Percentiles rank a stretch among this genome's conserved stretches.
Evolutionary conservation across 1,140 invertebrate species (phyloP).

Genomic region (Leguminivora glycinivorella): DNA sequence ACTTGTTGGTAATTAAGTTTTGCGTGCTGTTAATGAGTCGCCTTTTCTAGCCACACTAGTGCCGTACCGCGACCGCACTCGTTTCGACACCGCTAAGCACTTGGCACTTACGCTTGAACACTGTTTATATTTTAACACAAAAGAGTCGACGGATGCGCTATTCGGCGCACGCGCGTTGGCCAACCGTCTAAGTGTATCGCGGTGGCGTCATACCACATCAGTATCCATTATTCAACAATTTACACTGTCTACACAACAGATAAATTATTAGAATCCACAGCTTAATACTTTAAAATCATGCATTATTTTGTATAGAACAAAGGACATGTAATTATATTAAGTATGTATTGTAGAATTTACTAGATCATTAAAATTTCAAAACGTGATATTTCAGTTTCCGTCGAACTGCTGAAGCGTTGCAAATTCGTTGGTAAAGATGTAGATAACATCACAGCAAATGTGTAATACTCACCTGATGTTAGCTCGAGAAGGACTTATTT

Average conservation of each 20-base stretch:
- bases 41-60: conserved; percentile 7
- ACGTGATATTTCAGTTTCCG: conserved; percentile 1
- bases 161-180: conserved; percentile 19
- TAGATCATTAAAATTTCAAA: not conserved
- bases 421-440: not conserved
- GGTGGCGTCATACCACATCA: conserved; percentile 15
- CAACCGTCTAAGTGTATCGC: conserved; percentile 6
- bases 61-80: not conserved
- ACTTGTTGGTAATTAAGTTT: not conserved
- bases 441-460: not conserved
- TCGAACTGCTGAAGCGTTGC: not conserved
- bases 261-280: not conserved
- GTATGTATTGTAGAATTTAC: not conserved
- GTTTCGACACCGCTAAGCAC: not conserved
- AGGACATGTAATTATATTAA: not conserved
- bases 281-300: not conserved
- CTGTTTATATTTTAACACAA: conserved; percentile 5
- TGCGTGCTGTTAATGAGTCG: conserved; percentile 4
- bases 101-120: conserved; percentile 5
- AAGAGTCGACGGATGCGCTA: not conserved
- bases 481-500: not conserved
- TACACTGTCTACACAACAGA: not conserved
- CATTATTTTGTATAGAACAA: not conserved
- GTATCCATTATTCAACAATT: conserved; percentile 21
- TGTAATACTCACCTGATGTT: not conserved